A percentile compares a stretch with the other conserved stretches of the same genome.
Evolutionary conservation across 2,113 vertebrate genomes (phyloP).

Genomic region (Xiphorhynchus elegans): DNA sequence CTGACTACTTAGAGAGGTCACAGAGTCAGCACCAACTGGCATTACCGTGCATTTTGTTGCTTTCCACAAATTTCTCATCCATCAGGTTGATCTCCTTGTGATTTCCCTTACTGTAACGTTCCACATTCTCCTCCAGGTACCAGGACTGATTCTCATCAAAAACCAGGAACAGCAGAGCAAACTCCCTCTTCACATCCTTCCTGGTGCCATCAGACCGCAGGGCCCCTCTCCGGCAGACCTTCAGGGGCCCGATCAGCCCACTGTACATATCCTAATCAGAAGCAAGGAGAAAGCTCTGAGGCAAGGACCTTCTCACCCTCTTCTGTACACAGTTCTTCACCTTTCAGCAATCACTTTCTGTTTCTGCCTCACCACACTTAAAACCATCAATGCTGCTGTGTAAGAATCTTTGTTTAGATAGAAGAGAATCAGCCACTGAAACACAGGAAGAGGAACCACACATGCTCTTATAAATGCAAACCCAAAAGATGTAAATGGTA

Average conservation of each 20-base stretch:
- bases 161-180: constrained; percentile 79
- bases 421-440: neutral
- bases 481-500: neutral
- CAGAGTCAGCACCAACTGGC: neutral
- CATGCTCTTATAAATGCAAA: neutral
- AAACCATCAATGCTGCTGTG: neutral
- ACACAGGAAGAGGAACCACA: neutral
- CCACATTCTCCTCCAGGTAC: constrained; percentile 79
- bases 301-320: neutral
- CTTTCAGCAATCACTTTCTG: neutral
- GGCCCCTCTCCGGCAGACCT: constrained; percentile 71
- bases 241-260: constrained; percentile 76
- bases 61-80: constrained; percentile 75
- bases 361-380: neutral
- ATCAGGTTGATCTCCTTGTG: neutral
- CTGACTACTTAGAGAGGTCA: neutral
- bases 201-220: constrained; percentile 51
- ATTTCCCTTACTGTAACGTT: constrained; percentile 17
- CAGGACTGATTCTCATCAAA: constrained; percentile 83
- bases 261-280: constrained; percentile 75
- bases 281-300: neutral
- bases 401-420: neutral
- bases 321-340: neutral
- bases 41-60: constrained; percentile 84
- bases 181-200: constrained; percentile 72